phyloP scores from a whole-genome alignment of 1,140 invertebrate genomes.

The Drosophila serrata region DNA sequence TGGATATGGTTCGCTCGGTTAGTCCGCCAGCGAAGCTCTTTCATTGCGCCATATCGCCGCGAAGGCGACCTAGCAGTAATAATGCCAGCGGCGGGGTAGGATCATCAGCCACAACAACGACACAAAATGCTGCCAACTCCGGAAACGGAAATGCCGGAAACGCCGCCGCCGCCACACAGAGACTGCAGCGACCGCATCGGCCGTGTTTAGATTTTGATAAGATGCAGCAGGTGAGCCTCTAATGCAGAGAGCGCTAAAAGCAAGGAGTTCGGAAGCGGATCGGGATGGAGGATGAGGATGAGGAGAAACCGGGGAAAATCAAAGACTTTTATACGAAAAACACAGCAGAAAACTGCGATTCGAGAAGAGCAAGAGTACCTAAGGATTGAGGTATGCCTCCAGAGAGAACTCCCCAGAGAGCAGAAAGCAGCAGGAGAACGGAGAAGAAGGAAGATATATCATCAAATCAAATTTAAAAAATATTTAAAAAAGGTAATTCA shows the following conservation, averaged over 20 bases:
- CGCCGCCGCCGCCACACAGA: constrained; percentile 86
- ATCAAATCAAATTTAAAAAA: constrained; percentile 78
- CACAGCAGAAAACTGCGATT: constrained; percentile 38
- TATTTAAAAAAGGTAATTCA: constrained; percentile 66
- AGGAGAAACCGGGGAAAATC: constrained; percentile 65
- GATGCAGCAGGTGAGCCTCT: constrained; percentile 90
- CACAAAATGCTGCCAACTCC: constrained; percentile 52
- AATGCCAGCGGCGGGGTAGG: constrained; percentile 48
- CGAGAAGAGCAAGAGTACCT: constrained; percentile 19
- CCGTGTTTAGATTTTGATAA: constrained; percentile 98
- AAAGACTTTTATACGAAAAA: constrained; percentile 82
- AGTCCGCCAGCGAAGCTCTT: constrained; percentile 92
- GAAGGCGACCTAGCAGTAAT: constrained; percentile 87
- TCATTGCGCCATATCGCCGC: constrained; percentile 88
- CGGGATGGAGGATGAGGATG: background rate
- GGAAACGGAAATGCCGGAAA: constrained; percentile 26
- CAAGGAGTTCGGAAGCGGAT: constrained; percentile 17
- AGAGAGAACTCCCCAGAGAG: background rate
- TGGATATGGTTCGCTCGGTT: constrained; percentile 87
- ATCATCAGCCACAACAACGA: constrained; percentile 37
- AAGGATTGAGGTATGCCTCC: constrained; percentile 24
- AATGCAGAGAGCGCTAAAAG: constrained; percentile 77
- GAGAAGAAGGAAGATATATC: constrained; percentile 49
- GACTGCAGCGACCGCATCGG: constrained; percentile 89
- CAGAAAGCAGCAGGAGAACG: constrained; percentile 20